Percentiles rank a stretch among this genome's conserved stretches.
These are phyloP conservation scores for Isaurus tuberculatus DNA, from an alignment of 92 coral and sea anemone species.

Conservation along the genomic window DNA sequence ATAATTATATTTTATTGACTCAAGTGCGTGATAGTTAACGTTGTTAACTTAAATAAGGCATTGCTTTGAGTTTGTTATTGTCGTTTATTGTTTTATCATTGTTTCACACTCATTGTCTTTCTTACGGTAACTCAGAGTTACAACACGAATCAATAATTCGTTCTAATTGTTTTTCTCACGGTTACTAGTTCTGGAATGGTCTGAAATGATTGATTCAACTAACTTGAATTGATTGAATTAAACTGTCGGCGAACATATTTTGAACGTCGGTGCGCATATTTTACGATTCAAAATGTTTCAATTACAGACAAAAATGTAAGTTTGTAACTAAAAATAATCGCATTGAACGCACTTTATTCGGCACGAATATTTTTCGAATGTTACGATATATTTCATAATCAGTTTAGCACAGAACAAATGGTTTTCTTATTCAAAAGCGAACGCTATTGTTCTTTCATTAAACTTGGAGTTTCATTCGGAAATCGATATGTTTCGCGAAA, in stretches of 20 bases:
- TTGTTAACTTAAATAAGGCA: background rate
- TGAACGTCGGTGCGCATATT: background rate
- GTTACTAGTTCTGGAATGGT: no score
- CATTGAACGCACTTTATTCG: slow-evolving; percentile 25
- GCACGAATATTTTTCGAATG: slow-evolving; percentile 50
- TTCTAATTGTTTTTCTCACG: no score
- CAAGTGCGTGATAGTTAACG: background rate
- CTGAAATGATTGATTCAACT: no score
- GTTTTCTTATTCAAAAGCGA: slow-evolving; percentile 37
- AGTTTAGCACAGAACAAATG: slow-evolving; percentile 34
- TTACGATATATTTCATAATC: background rate
- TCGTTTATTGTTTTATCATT: background rate
- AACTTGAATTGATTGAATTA: slow-evolving; percentile 2
- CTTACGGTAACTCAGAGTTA: no score
- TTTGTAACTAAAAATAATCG: background rate
- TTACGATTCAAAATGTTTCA: slow-evolving; percentile 12
- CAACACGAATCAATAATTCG: no score
- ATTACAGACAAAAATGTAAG: background rate
- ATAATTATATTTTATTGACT: background rate
- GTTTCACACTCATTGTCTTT: background rate
- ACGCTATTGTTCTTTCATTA: slow-evolving; percentile 12
- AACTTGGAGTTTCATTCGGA: background rate
- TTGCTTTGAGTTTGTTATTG: background rate
- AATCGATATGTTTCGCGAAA: background rate
- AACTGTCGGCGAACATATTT: background rate